Evolutionary conservation across 2,113 vertebrate species (phyloP).

Genomic region (Nothoprocta pentlandii): DNA sequence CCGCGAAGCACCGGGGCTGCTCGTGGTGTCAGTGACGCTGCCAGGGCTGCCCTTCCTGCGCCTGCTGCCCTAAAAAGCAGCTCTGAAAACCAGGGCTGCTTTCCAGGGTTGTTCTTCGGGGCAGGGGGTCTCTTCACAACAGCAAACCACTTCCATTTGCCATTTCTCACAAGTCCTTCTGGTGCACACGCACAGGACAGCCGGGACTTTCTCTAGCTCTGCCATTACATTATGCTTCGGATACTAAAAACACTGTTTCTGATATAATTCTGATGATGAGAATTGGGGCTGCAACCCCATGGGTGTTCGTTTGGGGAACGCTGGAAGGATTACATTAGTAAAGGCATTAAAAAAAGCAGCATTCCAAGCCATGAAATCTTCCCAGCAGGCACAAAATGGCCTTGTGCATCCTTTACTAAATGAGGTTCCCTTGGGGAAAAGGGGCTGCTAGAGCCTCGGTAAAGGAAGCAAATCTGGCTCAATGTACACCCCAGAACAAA

Average conservation of each 20-base stretch:
- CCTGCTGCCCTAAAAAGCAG: slow-evolving; percentile 17
- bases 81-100: background rate
- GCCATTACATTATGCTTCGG: background rate
- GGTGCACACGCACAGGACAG: background rate
- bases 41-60: background rate
- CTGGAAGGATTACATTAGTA: background rate
- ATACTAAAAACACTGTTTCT: background rate
- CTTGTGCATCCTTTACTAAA: background rate
- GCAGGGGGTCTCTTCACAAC: background rate
- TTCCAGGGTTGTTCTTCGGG: background rate
- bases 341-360: slow-evolving; percentile 13
- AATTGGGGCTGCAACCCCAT: background rate
- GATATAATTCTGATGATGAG: background rate
- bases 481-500: background rate
- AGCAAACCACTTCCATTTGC: background rate
- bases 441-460: background rate
- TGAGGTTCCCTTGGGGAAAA: background rate
- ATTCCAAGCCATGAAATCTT: background rate
- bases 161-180: background rate
- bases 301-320: background rate
- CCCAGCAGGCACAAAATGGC: background rate
- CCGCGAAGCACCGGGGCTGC: background rate
- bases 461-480: background rate
- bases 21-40: background rate
- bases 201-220: background rate